A percentile compares a stretch with the other conserved stretches of the same genome.
These are phyloP conservation scores for Nothobranchius furzeri DNA, from an alignment of 2,113 vertebrate genomes.

Conservation along the genomic window DNA sequence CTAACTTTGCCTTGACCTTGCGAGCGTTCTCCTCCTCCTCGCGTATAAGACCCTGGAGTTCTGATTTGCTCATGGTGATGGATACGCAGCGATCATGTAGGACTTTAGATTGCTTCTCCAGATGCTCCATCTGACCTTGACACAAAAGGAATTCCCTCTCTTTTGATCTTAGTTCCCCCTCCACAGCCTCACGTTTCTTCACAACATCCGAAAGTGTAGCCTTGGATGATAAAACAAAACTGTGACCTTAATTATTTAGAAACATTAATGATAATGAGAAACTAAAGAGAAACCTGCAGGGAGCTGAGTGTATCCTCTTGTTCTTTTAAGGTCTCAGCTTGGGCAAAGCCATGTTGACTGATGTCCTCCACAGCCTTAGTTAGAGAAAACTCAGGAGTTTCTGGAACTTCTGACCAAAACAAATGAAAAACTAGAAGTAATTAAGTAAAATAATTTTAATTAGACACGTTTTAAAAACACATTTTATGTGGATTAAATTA, in stretches of 20 bases:
- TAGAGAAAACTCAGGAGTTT: slow-evolving; percentile 29
- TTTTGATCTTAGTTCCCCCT: slow-evolving; percentile 50
- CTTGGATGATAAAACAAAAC: slow-evolving; percentile 17
- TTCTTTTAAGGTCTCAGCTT: slow-evolving; percentile 49
- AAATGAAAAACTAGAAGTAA: not conserved
- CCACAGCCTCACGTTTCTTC: slow-evolving; percentile 24
- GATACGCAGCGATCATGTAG: slow-evolving; percentile 31
- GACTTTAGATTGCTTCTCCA: slow-evolving; percentile 11
- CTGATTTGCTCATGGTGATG: slow-evolving; percentile 42
- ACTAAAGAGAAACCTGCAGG: slow-evolving; percentile 57
- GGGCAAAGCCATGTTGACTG: slow-evolving; percentile 40
- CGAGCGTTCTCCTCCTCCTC: slow-evolving; percentile 51
- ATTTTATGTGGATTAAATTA: too few relatives aligned
- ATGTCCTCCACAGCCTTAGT: slow-evolving; percentile 56
- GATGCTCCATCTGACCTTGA: slow-evolving; percentile 48
- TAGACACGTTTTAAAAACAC: too few relatives aligned
- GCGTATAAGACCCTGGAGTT: slow-evolving; percentile 35
- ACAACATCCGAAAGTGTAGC: slow-evolving; percentile 48
- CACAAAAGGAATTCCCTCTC: slow-evolving; percentile 37
- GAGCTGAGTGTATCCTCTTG: slow-evolving; percentile 42
- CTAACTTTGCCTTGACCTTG: slow-evolving; percentile 22
- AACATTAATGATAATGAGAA: too few relatives aligned
- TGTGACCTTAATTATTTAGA: too few relatives aligned
- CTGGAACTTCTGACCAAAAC: slow-evolving; percentile 4
- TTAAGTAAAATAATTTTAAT: too few relatives aligned